These are phyloP conservation scores for Phrynocephalus guinanensis DNA, from an alignment of 2,797 vertebrate genomes.

Conservation along the genomic window DNA sequence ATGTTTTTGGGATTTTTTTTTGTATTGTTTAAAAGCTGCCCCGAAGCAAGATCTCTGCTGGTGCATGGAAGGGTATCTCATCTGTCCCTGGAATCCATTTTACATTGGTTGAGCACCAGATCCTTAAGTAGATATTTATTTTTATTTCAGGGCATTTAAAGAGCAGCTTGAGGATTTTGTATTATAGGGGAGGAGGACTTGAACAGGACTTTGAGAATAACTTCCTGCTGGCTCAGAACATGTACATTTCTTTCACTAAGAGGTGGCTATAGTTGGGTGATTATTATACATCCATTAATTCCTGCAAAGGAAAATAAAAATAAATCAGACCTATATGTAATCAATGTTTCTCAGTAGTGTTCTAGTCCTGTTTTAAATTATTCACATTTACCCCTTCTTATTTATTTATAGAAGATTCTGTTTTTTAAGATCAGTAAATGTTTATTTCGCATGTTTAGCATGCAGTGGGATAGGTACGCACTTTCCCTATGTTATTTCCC, in stretches of 20 bases:
- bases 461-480: not conserved
- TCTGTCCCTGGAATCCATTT: not conserved
- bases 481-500: not conserved
- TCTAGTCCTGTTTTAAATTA: not conserved
- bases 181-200: not conserved
- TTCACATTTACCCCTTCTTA: not conserved
- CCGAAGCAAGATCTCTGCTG: not conserved
- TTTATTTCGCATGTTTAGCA: not conserved
- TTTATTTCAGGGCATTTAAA: not conserved
- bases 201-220: not conserved
- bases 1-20: not conserved
- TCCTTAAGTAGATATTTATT: not conserved
- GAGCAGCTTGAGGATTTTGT: not conserved
- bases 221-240: not conserved
- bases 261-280: conserved; percentile 77
- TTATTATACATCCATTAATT: conserved; percentile 76
- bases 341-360: conserved; percentile 54
- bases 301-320: conserved; percentile 55
- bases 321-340: conserved; percentile 59
- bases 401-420: conserved; percentile 7
- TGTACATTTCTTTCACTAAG: not conserved
- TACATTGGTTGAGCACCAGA: not conserved
- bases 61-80: not conserved
- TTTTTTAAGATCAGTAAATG: conserved; percentile 18
- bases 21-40: not conserved